Conservation (phyloP, 2,797 vertebrate species). For the Pangasius macronema region DNA sequence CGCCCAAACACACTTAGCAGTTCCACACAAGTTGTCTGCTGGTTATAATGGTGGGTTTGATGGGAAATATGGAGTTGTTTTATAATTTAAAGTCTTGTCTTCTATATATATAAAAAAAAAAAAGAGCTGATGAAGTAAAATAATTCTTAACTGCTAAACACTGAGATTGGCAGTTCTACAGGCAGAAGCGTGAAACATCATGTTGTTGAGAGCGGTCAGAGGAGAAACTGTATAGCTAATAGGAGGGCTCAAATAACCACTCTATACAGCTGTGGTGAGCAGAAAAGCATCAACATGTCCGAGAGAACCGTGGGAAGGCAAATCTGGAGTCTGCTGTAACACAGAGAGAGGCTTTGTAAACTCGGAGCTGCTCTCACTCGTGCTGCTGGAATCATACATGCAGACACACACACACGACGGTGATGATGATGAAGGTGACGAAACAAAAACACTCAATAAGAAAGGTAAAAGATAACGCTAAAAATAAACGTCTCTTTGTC, state of each 20-base stretch:
- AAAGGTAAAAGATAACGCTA: slow-evolving; percentile 9
- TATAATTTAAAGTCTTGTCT: background rate
- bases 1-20: slow-evolving; percentile 47
- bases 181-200: background rate
- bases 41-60: background rate
- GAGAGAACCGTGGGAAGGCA: no score
- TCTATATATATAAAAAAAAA: no score
- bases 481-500: background rate
- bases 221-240: background rate
- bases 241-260: background rate
- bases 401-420: background rate
- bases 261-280: background rate
- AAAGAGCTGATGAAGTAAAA: background rate
- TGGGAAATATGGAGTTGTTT: background rate
- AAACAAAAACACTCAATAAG: background rate
- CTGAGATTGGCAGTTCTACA: background rate
- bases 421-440: background rate
- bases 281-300: background rate
- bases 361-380: background rate
- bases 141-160: background rate
- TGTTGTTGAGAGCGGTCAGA: background rate
- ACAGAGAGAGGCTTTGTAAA: background rate
- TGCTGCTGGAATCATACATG: background rate
- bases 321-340: background rate
- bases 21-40: background rate